Conservation (phyloP, 2,888 invertebrate genomes). For the Nasonovia ribisnigri region DNA sequence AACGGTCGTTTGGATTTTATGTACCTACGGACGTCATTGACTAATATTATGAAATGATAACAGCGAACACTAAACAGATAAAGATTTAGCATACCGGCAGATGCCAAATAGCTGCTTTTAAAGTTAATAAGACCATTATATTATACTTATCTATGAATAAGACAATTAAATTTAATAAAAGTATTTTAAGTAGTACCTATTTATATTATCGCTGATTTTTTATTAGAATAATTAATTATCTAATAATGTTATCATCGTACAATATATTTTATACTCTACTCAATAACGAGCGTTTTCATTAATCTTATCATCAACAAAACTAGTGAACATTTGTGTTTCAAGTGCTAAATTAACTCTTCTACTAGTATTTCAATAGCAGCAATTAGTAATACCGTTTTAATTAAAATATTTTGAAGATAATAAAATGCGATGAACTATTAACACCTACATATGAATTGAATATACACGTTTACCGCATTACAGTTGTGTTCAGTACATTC, state of each 20-base stretch:
- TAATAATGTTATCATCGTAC: neutral
- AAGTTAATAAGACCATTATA: neutral
- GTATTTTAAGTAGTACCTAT: too few relatives aligned
- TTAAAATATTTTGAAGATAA: slow-evolving; percentile 20
- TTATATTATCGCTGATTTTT: neutral
- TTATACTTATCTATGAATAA: too few relatives aligned
- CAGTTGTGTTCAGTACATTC: neutral
- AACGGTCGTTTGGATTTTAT: neutral
- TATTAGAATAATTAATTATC: neutral
- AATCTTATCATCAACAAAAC: neutral
- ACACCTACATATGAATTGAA: neutral
- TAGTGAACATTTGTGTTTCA: neutral
- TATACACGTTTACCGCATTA: neutral
- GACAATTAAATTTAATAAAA: neutral
- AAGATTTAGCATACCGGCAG: neutral
- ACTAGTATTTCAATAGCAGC: slow-evolving; percentile 16
- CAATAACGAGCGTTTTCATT: neutral
- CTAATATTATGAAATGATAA: neutral
- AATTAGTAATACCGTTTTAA: neutral
- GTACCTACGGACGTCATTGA: neutral
- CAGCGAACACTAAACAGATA: neutral
- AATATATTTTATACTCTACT: neutral
- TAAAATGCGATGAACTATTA: slow-evolving; percentile 24
- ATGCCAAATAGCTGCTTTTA: neutral
- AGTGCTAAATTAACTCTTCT: neutral